Evolutionary conservation across 2,113 vertebrate species (phyloP).

Genomic region (Trogon surrucura): DNA sequence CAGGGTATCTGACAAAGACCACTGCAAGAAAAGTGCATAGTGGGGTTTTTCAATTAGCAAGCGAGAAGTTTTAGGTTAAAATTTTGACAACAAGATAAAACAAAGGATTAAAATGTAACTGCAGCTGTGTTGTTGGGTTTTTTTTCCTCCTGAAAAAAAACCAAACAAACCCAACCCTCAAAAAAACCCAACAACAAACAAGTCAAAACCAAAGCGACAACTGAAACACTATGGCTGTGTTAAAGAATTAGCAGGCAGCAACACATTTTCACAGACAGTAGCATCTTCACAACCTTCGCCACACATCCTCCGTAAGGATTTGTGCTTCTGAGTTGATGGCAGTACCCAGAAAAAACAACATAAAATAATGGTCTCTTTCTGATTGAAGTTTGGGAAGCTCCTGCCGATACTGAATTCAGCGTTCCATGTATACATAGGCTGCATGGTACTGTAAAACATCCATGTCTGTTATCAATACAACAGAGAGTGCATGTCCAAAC

Average conservation of each 20-base stretch:
- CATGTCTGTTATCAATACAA: neutral
- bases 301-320: neutral
- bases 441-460: neutral
- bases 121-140: neutral
- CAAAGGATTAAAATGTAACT: neutral
- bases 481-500: neutral
- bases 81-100: neutral
- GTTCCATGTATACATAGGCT: neutral
- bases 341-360: neutral
- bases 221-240: neutral
- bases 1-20: neutral
- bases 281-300: neutral
- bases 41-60: conserved; percentile 1
- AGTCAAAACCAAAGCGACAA: neutral
- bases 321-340: neutral
- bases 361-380: neutral
- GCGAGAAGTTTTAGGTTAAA: neutral
- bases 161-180: too few species aligned
- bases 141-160: neutral
- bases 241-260: neutral
- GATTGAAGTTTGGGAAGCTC: neutral
- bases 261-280: neutral
- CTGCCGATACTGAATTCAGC: neutral
- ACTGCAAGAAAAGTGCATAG: neutral
- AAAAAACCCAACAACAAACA: neutral